phyloP scores from a whole-genome alignment of 2,113 vertebrate species.

The Clarias batrachus region DNA sequence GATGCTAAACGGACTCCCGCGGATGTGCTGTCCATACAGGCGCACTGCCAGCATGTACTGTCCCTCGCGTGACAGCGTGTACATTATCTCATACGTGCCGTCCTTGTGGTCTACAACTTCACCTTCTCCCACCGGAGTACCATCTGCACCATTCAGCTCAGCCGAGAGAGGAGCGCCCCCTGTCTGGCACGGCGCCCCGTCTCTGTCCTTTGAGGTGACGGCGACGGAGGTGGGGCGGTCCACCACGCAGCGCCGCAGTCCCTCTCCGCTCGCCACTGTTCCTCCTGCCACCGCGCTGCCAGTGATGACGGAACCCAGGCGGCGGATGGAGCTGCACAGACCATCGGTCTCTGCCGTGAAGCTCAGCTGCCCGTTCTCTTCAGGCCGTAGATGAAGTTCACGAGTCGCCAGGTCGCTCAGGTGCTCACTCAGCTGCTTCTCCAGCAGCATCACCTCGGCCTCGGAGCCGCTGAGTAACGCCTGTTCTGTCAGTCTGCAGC shows the following conservation, averaged over 20 bases:
- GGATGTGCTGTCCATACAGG: constrained; percentile 92
- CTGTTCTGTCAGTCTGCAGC: constrained; percentile 92
- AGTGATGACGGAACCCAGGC: constrained; percentile 89
- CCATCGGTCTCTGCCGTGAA: constrained; percentile 92
- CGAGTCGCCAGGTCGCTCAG: constrained; percentile 82
- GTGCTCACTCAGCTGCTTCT: constrained; percentile 95
- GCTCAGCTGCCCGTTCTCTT: constrained; percentile 91
- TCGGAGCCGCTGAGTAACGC: constrained; percentile 89
- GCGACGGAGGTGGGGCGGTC: constrained; percentile 88
- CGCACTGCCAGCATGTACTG: constrained; percentile 85
- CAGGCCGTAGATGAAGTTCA: constrained; percentile 86
- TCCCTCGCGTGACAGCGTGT: constrained; percentile 87
- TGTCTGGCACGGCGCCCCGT: constrained; percentile 91
- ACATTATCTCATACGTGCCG: constrained; percentile 93
- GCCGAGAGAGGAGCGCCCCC: constrained; percentile 88
- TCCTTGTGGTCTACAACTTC: constrained; percentile 96
- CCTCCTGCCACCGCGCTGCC: constrained; percentile 91
- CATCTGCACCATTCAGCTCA: constrained; percentile 83
- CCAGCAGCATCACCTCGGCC: constrained; percentile 92
- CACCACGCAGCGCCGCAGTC: constrained; percentile 85
- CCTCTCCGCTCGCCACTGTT: constrained; percentile 91
- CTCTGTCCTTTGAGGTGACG: constrained; percentile 94
- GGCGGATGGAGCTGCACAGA: constrained; percentile 94
- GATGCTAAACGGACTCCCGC: constrained; percentile 92
- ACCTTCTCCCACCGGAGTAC: constrained; percentile 78